Base-by-base conservation (phyloP, 2,888 invertebrate genomes). In the Lepeophtheirus nordmannii region DNA sequence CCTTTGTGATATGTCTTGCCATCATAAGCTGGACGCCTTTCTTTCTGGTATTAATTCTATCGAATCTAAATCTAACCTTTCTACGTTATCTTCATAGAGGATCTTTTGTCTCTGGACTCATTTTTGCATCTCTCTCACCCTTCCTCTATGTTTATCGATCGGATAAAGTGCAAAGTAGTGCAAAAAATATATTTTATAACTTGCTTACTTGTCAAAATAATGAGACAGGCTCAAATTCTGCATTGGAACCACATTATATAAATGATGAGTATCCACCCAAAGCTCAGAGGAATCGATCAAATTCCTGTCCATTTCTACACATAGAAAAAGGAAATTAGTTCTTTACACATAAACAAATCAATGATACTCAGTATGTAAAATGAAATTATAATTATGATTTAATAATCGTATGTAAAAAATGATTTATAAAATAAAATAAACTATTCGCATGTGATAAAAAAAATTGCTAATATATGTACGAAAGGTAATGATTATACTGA, bases 101-200 rank as follows among this genome's bases (percentile, higher is more conserved):
- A 14, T 46, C 53, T 5, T 14, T 17, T 17, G n/a, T 46, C 8
- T 46, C 53, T 46, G 53, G 53, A 14, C 53, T 46, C 53, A n/a
- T 14, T 3, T 46, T 46, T 46, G 53, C 53, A 2, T 46, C 53
- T 8, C 53, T 46, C 2, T 46, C 53, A 5, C 53, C 53, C 5
- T 46, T 46, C 53, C 53, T 46, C 53, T 46, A 46, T 17, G 53
- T 46, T n/a, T 46, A 46, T 17, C 53, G 53, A 46, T 46, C 53
- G 8, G 53, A 46, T n/a, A 46, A 46, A 17, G 53, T 46, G 1
- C 53, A 17, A 46, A 17, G 1, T 3, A n/a, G n/a, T 17, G 53
- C 53, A 46, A 46, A 17, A 17, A 46, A 46, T 5, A 46, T 46
- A 2, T 46, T 46, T 17, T 17, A n/a, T 17, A 14, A 5, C 53